Conservation (phyloP, 2,797 vertebrate species). For the Manis javanica region DNA sequence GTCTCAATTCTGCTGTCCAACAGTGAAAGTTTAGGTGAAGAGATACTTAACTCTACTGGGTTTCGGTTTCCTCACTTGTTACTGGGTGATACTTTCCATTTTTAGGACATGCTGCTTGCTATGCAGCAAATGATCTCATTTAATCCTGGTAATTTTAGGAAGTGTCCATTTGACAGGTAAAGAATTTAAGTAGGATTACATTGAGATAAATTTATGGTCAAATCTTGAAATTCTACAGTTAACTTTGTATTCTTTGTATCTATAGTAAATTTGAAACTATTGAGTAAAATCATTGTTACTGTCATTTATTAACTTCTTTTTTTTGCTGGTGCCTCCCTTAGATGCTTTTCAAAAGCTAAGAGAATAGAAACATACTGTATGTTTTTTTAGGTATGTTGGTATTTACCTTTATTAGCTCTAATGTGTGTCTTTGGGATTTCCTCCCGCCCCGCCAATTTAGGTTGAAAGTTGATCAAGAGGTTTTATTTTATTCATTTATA, state of each 20-base stretch:
- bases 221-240: neutral
- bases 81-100: neutral
- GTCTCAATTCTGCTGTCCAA: neutral
- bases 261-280: neutral
- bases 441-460: neutral
- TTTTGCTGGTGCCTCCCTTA: neutral
- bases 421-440: neutral
- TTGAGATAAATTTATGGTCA: neutral
- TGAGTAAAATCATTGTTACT: neutral
- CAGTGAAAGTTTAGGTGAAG: neutral
- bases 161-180: neutral
- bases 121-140: neutral
- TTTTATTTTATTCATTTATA: neutral
- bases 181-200: slow-evolving; percentile 14
- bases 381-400: neutral
- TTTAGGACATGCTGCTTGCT: neutral
- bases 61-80: neutral
- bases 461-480: neutral
- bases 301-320: neutral
- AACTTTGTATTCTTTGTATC: neutral
- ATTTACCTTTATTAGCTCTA: neutral
- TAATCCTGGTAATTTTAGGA: neutral
- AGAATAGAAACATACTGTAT: neutral
- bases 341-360: neutral
- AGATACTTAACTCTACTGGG: neutral